Conservation (phyloP, 2,797 vertebrate genomes). For the Pseudochaenichthys georgianus region DNA sequence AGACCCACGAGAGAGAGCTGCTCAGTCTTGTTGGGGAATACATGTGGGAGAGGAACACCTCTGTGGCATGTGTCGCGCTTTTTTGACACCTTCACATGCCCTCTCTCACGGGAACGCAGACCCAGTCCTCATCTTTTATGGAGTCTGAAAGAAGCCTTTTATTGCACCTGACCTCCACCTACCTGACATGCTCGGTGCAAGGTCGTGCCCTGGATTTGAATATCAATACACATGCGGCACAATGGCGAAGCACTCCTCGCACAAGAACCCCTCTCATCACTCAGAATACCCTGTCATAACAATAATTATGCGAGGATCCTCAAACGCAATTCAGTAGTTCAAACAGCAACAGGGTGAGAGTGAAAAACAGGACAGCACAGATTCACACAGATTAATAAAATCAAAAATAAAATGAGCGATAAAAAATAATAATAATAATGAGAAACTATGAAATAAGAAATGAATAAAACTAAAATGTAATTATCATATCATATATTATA, state of each 20-base stretch:
- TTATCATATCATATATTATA: no score
- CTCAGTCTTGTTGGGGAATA: slow-evolving; percentile 42
- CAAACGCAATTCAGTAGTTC: no score
- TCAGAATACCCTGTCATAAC: slow-evolving; percentile 39
- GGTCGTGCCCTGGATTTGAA: slow-evolving; percentile 67
- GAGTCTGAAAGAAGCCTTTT: slow-evolving; percentile 58
- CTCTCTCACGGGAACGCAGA: slow-evolving; percentile 34
- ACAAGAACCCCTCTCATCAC: slow-evolving; percentile 21
- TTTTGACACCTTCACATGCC: slow-evolving; percentile 26
- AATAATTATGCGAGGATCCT: slow-evolving; percentile 45
- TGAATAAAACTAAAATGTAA: no score
- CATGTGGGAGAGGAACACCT: slow-evolving; percentile 29
- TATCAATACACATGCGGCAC: slow-evolving; percentile 61
- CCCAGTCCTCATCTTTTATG: slow-evolving; percentile 68
- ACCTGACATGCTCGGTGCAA: slow-evolving; percentile 45
- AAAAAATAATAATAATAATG: no score
- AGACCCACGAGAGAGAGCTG: slow-evolving; percentile 38
- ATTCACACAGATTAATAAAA: no score
- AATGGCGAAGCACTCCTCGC: slow-evolving; percentile 46
- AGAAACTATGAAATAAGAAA: no score
- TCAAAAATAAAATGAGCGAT: no score
- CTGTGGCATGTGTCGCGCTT: slow-evolving; percentile 46
- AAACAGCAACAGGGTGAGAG: no score
- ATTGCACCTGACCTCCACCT: slow-evolving; percentile 62
- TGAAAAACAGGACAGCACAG: no score